Conservation (phyloP, 2,113 vertebrate species). For the Mus pahari region DNA sequence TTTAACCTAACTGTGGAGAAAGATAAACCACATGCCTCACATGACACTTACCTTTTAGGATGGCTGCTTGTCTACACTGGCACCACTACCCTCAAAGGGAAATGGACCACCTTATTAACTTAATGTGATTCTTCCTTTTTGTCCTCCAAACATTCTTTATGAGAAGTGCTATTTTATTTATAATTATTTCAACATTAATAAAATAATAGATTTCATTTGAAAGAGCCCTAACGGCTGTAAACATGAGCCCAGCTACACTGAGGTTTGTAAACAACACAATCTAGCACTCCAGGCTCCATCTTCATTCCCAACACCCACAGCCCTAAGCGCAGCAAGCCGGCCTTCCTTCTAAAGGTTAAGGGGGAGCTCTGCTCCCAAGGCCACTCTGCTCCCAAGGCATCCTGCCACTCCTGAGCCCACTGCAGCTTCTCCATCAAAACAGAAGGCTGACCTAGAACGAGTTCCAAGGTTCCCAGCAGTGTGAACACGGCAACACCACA, state of each 20-base stretch:
- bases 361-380: not conserved
- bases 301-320: not conserved
- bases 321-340: not conserved
- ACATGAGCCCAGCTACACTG: not conserved
- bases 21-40: not conserved
- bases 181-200: not conserved
- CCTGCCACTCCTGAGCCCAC: not conserved
- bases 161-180: not conserved
- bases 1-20: slow-evolving; percentile 20
- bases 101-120: not conserved
- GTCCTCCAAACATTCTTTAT: not conserved
- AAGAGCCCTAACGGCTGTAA: not conserved
- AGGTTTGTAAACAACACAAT: slow-evolving; percentile 4
- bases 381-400: not conserved
- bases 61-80: not conserved
- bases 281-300: not conserved
- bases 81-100: not conserved
- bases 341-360: not conserved
- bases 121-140: not conserved
- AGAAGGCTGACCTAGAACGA: not conserved
- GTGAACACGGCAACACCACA: not conserved
- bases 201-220: not conserved
- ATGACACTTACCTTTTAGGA: not conserved
- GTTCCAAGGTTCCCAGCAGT: not conserved
- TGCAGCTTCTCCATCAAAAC: not conserved